Conservation (phyloP, 1,140 invertebrate species). For the Drosophila kanapiae region DNA sequence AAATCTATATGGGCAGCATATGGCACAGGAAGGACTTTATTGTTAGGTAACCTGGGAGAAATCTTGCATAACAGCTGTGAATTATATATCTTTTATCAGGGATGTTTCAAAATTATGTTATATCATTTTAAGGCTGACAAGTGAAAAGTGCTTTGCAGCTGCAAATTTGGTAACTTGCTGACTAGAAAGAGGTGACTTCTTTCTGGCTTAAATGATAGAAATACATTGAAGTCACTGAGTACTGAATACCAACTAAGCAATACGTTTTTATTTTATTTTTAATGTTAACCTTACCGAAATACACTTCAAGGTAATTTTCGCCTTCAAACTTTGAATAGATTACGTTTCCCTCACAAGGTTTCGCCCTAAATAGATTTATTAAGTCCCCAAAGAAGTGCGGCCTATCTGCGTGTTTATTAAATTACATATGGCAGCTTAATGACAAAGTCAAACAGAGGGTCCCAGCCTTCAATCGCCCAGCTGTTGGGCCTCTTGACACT, state of each 20-base stretch:
- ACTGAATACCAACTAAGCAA: too few relatives aligned
- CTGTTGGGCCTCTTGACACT: constrained; percentile 31
- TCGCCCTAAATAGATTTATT: constrained; percentile 37
- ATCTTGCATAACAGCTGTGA: not conserved
- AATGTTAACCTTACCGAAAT: not conserved
- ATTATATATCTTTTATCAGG: not conserved
- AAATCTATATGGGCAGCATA: constrained; percentile 18
- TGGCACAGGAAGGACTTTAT: not conserved
- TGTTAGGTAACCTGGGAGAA: not conserved
- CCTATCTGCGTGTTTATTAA: constrained; percentile 16
- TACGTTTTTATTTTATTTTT: not conserved
- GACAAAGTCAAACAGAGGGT: constrained; percentile 27
- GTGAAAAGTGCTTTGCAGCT: too few relatives aligned
- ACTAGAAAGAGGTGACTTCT: too few relatives aligned
- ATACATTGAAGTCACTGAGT: too few relatives aligned
- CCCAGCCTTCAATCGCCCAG: constrained; percentile 13
- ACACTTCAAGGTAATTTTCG: not conserved
- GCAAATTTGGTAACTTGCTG: too few relatives aligned
- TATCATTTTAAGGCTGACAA: not conserved
- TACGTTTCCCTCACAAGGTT: not conserved
- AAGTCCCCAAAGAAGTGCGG: not conserved
- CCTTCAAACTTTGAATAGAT: constrained; percentile 9
- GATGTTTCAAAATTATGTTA: not conserved
- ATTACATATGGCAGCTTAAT: constrained; percentile 38
- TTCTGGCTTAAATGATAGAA: too few relatives aligned